Evolutionary conservation across 2,888 invertebrate species (phyloP), one percentile per base, ranked within the genome.

Genomic region (Rhabditoides inermis): DNA sequence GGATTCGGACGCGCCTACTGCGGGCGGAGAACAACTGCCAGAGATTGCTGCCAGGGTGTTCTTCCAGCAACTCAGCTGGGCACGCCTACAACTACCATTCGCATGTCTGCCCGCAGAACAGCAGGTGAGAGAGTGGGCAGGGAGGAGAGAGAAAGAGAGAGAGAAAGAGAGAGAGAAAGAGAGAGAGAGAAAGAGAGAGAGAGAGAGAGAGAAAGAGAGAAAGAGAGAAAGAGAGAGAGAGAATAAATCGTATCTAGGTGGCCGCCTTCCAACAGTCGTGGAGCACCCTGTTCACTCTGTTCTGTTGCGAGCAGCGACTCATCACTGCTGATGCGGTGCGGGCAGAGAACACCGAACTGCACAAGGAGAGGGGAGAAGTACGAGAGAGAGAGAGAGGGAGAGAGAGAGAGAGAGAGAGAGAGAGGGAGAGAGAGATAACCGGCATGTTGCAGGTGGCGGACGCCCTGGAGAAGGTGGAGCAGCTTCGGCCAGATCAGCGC

Each of bases 21-120:
- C n/a, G 15, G 5, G 26, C 4, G 5, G 26, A 40, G 40, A 15
- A 10, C 40, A 40, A 7, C 40, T 7, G 20, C 40, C 1, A 50
- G 55, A 57, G 36, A 53, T 56, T 2, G 53, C 64, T 0, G 64
- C 64, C 3, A 40, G 64, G 25, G 32, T 60, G n/a, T 64, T 64
- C 48, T 61, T 64, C 44, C 54, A 57, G 26, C 55, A 60, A 26
- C 47, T 64, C 2, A 18, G n/a, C 1, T 55, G 55, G 55, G 45
- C 50, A 6, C 32, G 44, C 20, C 36, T 32, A n/a, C 59, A 64
- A 25, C 54, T 53, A 27, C 35, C 61, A 1, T 36, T 63, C 36
- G 55, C 36, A 35, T 51, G 54, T 30, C n/a, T 60, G 40, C 56
- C 64, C 7, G n/a, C 25, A 12, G 46, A 53, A 23, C 36, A 47